Base-by-base conservation (phyloP, 2,113 vertebrate species). In the Vulpes ferrilata region DNA sequence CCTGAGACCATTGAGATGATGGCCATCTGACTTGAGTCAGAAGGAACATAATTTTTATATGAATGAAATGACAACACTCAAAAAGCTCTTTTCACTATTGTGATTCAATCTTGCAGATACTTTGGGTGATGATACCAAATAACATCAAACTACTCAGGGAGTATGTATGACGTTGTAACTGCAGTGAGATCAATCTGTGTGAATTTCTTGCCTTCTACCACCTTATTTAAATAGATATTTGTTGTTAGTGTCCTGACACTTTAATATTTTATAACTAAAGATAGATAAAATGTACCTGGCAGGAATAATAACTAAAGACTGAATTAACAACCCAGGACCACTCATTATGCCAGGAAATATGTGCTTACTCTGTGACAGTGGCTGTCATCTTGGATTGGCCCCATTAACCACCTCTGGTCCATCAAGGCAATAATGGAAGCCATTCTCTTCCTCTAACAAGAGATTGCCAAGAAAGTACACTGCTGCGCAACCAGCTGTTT, bases 401-500 rank as follows among this genome's bases (percentile, higher is more conserved):
- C 64, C 74, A 35, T 76, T 71, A 62, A 79, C 57, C 53, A 73
- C 84, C 69, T 89, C 60, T 92, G 30, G 60, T 87, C 67, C 48
- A 43, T 76, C n/a, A 64, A 97, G 76, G 78, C 25, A 64, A 65
- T 84, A 92, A 43, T 32, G 83, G 64, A 81, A 86, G 25, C 20
- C n/a, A 38, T 88, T 69, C 79, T 93, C 74, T 17, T 87, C 30
- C n/a, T 59, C 53, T 80, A 74, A 74, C 12, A 16, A 96, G 73
- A 65, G 23, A 59, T n/a, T 65, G 59, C 93, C 78, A 96, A 27
- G 64, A 74, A 98, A 78, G 83, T 76, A 73, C 79, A 85, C 60
- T 95, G 79, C 69, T 95, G 69, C 10, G 0, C 92, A 97, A n/a
- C 93, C 97, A 97, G 96, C 92, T 98, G 95, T 97, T 94, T 92